Evolutionary conservation across 2,888 invertebrate species (phyloP).

Genomic region (Cetonia aurata): DNA sequence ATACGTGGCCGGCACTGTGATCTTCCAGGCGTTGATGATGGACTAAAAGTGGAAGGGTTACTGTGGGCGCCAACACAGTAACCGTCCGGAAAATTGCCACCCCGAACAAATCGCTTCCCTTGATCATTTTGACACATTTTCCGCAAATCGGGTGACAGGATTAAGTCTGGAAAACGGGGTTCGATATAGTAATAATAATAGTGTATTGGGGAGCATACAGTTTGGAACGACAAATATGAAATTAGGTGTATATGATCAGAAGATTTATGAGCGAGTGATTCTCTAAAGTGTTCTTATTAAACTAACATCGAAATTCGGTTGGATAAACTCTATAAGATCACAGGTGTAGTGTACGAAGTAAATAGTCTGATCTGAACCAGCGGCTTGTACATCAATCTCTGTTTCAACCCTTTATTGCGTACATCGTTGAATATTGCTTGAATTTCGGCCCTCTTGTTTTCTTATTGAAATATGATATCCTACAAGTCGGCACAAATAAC

Average conservation of each 20-base stretch:
- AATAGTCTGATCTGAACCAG: constrained; percentile 1
- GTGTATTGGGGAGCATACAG: constrained; percentile 23
- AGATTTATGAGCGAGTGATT: constrained; percentile 20
- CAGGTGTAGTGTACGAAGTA: background rate
- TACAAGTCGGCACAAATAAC: no score
- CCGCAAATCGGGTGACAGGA: constrained; percentile 38
- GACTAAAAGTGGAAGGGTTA: constrained; percentile 51
- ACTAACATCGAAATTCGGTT: constrained; percentile 26
- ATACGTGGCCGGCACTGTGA: constrained; percentile 57
- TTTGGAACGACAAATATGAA: constrained; percentile 16
- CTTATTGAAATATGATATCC: no score
- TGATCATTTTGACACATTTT: constrained; percentile 49
- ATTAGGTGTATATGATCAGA: constrained; percentile 22
- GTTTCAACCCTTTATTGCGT: no score
- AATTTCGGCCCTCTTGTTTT: no score
- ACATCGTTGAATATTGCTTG: no score
- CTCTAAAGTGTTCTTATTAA: background rate
- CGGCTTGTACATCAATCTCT: background rate
- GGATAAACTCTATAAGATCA: constrained; percentile 6
- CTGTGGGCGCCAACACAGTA: constrained; percentile 57
- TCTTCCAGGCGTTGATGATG: constrained; percentile 63
- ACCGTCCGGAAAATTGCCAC: constrained; percentile 62
- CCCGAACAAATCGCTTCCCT: constrained; percentile 57
- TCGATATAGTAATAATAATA: constrained; percentile 32
- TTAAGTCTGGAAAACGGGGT: constrained; percentile 36